These are phyloP conservation scores for Drosophila pseudoobscura DNA, from an alignment of 1,140 invertebrate species.

Conservation along the genomic window DNA sequence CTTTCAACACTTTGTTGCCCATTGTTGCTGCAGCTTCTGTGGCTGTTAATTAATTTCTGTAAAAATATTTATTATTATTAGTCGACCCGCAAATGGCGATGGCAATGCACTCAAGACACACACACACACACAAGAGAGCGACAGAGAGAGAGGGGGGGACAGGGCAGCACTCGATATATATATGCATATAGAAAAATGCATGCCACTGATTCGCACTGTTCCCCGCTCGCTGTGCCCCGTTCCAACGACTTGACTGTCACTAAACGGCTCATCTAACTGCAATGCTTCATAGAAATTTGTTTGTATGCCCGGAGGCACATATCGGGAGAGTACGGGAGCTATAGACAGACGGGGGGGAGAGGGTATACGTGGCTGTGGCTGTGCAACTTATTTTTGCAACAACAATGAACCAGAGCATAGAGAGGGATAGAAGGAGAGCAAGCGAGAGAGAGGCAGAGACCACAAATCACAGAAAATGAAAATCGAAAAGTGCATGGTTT, in stretches of 20 bases:
- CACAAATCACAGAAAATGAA: constrained; percentile 75
- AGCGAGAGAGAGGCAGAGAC: not conserved
- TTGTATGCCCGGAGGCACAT: constrained; percentile 47
- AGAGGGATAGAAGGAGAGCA: not conserved
- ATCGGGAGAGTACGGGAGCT: constrained; percentile 13
- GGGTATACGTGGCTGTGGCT: constrained; percentile 15
- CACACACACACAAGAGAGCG: not conserved
- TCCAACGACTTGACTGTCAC: constrained; percentile 75
- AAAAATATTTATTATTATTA: constrained; percentile 82
- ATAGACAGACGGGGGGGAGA: not conserved
- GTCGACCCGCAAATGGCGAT: constrained; percentile 57
- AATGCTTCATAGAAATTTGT: constrained; percentile 82
- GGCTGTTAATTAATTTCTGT: constrained; percentile 76
- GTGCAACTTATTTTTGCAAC: constrained; percentile 74
- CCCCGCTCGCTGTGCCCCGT: not conserved
- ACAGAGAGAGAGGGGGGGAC: constrained; percentile 5
- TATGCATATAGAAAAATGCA: constrained; percentile 41
- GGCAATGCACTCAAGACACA: constrained; percentile 51
- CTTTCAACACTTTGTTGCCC: constrained; percentile 57
- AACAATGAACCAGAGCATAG: constrained; percentile 59
- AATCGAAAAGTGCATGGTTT: constrained; percentile 73
- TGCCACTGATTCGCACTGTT: constrained; percentile 48
- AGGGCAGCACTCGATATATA: constrained; percentile 28
- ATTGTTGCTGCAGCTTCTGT: constrained; percentile 38
- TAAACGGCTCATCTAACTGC: constrained; percentile 82